Conservation (phyloP, 2,113 vertebrate genomes). For the Spheniscus mendiculus region DNA sequence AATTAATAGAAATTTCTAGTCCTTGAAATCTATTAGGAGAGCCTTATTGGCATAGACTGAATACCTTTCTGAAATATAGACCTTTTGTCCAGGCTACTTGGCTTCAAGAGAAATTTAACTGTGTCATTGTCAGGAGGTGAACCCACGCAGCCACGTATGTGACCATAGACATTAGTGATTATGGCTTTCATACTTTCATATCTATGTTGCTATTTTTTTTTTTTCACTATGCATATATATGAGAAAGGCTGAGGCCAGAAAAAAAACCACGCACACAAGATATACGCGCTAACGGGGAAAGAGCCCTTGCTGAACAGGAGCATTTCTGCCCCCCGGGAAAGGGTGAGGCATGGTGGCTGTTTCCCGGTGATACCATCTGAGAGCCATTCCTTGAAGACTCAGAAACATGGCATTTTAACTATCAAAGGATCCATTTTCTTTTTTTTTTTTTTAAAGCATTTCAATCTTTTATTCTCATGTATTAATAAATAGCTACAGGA, state of each 20-base stretch:
- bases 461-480: not conserved
- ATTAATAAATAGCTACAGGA: not conserved
- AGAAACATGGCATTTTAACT: not conserved
- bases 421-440: not conserved
- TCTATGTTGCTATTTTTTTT: no score
- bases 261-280: not conserved
- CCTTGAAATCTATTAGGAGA: not conserved
- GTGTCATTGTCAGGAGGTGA: not conserved
- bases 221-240: not conserved
- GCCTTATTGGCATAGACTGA: not conserved
- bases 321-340: not conserved
- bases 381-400: not conserved
- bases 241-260: not conserved
- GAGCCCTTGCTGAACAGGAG: not conserved
- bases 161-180: accelerated
- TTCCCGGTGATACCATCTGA: not conserved
- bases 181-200: not conserved
- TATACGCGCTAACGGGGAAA: accelerated
- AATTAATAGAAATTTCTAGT: not conserved
- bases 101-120: not conserved
- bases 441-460: not conserved
- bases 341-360: not conserved
- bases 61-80: not conserved
- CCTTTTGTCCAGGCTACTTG: not conserved
- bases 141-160: accelerated